Base-by-base conservation (phyloP, 2,888 invertebrate genomes). In the Machimus atricapillus region DNA sequence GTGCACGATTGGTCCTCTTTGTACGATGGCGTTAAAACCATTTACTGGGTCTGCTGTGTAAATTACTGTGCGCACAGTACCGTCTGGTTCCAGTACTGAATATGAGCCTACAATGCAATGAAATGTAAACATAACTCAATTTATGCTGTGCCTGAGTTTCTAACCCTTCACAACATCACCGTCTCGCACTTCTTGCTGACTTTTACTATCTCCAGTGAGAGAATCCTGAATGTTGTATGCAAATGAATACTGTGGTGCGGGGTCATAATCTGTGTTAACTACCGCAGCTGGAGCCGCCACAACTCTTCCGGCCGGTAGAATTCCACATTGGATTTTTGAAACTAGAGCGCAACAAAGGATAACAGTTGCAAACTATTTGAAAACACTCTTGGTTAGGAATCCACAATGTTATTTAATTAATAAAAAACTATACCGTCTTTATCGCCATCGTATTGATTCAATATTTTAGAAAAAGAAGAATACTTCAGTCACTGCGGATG, bases 161-260 rank as follows among this genome's bases (percentile, higher is more conserved):
- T 90, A 90, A 87, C 91, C 91, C 89, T 90, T 95, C 23, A 95
- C 95, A 12, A 95, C 93, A 90, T 95, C 95, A 0, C 95, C 95
- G 79, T 94, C 94, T 16, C 95, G 93, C 73, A 93, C 90, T 90
- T 94, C 94, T 88, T 93, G 92, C 90, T 94, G 94, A 89, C 93
- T 93, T 90, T 94, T 94, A 89, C 92, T 93, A 91, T 94, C 92
- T 91, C 95, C 95, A 89, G 95, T 95, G 34, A 95, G 90, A 82
- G 94, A 93, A 91, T 95, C 95, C 90, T 95, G 94, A 88, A 95
- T 95, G 89, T 95, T 95, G 90, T 95, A 95, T 58, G 95, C 95
- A 91, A 94, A 95, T 40, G 94, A 94, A 90, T 95, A 95, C 91
- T 95, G 95, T 8, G 95, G 95, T 87, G 90, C 90, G 19, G 91